phyloP scores from a whole-genome alignment of 2,888 invertebrate genomes.

The Elegia similella region DNA sequence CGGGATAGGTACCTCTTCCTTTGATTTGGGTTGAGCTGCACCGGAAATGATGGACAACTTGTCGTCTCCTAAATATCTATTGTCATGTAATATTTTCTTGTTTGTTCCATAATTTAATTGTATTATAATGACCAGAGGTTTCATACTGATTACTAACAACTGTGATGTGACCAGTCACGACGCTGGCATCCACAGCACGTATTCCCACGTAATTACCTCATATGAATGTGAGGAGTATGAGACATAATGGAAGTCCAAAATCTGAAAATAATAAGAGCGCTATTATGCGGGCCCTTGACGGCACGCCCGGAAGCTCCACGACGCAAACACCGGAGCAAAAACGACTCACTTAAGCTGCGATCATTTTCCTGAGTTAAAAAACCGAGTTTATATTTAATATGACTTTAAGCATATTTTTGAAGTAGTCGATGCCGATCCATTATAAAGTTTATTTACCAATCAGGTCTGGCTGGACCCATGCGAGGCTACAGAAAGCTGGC shows the following conservation, averaged over 20 bases:
- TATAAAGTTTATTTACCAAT: no score
- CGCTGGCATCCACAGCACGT: not conserved
- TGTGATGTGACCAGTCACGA: not conserved
- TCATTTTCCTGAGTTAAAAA: not conserved
- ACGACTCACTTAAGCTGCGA: not conserved
- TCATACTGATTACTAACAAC: not conserved
- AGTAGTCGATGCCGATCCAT: no score
- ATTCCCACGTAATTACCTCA: constrained; percentile 4
- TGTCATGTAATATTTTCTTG: no score
- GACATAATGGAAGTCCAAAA: constrained; percentile 2
- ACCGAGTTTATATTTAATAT: no score
- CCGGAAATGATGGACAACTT: no score
- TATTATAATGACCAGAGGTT: not conserved
- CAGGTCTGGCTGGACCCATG: no score
- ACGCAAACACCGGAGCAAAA: not conserved
- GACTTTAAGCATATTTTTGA: no score
- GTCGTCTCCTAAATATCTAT: no score
- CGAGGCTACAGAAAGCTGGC: no score
- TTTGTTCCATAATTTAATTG: no score
- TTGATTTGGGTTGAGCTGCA: no score
- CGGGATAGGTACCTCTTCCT: no score
- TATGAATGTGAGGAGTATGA: not conserved
- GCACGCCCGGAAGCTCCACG: not conserved
- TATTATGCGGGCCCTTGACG: constrained; percentile 4
- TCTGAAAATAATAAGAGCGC: not conserved